Evolutionary conservation across 2,888 invertebrate genomes (phyloP).

Genomic region (Cabera pusaria): DNA sequence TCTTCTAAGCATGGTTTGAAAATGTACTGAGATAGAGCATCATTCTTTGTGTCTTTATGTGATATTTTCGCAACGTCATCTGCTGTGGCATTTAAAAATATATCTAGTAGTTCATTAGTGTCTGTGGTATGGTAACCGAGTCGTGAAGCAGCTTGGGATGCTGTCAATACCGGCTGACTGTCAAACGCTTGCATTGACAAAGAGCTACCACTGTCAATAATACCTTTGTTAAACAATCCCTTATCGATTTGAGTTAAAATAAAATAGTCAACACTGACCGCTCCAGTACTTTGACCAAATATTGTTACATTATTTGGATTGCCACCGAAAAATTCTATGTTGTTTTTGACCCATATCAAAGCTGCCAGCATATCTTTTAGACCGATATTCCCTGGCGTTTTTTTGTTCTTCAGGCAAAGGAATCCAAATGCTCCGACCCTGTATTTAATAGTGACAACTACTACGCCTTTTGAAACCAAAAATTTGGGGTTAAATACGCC

Average conservation of each 20-base stretch:
- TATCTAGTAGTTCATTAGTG: constrained; percentile 37
- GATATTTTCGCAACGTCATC: constrained; percentile 39
- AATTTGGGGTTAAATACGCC: constrained; percentile 45
- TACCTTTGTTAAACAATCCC: constrained; percentile 49
- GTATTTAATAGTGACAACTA: constrained; percentile 53
- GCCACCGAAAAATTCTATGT: constrained; percentile 53
- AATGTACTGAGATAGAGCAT: constrained; percentile 31
- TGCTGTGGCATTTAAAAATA: constrained; percentile 38
- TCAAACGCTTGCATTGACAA: constrained; percentile 37
- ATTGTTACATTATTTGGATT: constrained; percentile 50
- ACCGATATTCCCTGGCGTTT: constrained; percentile 52
- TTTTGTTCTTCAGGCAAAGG: constrained; percentile 46
- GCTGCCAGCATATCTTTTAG: constrained; percentile 56
- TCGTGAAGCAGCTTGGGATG: constrained; percentile 33
- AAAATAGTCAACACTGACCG: constrained; percentile 40
- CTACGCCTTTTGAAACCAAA: constrained; percentile 44
- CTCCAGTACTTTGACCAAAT: constrained; percentile 54
- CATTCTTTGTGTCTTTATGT: constrained; percentile 28
- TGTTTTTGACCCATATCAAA: constrained; percentile 51
- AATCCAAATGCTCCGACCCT: constrained; percentile 54
- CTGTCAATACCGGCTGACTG: constrained; percentile 35
- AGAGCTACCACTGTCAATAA: constrained; percentile 47
- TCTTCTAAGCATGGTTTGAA: constrained; percentile 42
- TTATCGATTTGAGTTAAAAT: constrained; percentile 40
- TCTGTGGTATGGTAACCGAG: constrained; percentile 40